Evolutionary conservation across 2,888 invertebrate genomes (phyloP).

Genomic region (Branchellion lobata): DNA sequence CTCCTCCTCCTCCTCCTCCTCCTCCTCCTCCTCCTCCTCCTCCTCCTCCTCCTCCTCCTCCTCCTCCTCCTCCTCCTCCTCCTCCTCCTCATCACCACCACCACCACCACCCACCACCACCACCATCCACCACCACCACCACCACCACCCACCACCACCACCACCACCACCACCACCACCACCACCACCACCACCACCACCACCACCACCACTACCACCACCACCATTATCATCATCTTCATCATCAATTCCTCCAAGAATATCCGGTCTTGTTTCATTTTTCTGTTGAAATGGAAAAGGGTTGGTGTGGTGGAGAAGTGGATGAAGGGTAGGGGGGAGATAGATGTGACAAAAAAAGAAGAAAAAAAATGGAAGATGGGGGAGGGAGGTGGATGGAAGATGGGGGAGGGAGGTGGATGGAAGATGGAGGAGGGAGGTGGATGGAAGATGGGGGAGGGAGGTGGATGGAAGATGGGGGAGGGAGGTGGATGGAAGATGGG

Average conservation of each 20-base stretch:
- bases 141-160: constrained; percentile 39
- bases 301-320: no score
- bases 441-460: neutral
- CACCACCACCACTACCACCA: neutral
- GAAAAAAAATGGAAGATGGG: no score
- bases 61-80: neutral
- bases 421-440: no score
- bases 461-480: no score
- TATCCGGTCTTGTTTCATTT: neutral
- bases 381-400: no score
- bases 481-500: no score
- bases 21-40: neutral
- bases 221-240: neutral
- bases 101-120: constrained; percentile 25
- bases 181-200: constrained; percentile 11
- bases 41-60: no score
- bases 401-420: no score
- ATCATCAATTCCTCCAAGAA: constrained; percentile 18
- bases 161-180: constrained; percentile 31
- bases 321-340: no score
- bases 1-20: neutral
- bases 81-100: constrained; percentile 36
- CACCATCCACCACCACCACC: constrained; percentile 40
- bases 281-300: neutral
- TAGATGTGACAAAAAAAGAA: no score